Percentiles rank a stretch among this genome's conserved stretches.
Conservation (phyloP, 2,888 invertebrate species). For the Coleophora flavipennella region DNA sequence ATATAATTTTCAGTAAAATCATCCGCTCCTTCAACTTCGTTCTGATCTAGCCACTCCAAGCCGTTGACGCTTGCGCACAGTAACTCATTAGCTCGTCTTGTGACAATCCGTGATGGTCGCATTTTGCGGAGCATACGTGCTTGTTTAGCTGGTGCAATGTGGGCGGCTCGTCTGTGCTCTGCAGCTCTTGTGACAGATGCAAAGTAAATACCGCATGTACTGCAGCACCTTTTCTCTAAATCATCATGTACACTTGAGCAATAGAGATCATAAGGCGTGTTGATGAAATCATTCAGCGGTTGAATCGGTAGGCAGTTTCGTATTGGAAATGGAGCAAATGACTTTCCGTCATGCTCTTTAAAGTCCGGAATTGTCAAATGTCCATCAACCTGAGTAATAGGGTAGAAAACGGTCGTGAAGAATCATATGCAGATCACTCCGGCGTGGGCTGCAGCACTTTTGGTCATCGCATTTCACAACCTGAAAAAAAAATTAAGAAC, state of each 20-base stretch:
- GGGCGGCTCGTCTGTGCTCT: constrained; percentile 17
- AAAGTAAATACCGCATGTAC: constrained; percentile 16
- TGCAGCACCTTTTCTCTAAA: constrained; percentile 20
- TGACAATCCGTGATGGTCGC: constrained; percentile 3
- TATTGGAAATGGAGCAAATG: constrained; percentile 4
- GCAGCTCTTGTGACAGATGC: constrained; percentile 19
- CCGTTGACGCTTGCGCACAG: too few relatives aligned
- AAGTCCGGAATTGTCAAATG: constrained; percentile 16
- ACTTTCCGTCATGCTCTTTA: constrained; percentile 18
- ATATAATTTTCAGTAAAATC: too few relatives aligned
- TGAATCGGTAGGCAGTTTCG: constrained; percentile 12
- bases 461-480: too few relatives aligned
- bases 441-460: too few relatives aligned
- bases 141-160: constrained; percentile 9
- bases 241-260: constrained; percentile 20
- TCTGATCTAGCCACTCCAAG: neutral
- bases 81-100: constrained; percentile 1
- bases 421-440: constrained; percentile 7
- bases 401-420: constrained; percentile 11
- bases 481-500: constrained; percentile 9
- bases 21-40: too few relatives aligned
- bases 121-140: constrained; percentile 13
- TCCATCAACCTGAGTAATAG: constrained; percentile 15
- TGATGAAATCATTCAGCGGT: constrained; percentile 13
- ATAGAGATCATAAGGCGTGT: constrained; percentile 18